phyloP scores from a whole-genome alignment of 2,113 vertebrate genomes.

The Okapia johnstoni region DNA sequence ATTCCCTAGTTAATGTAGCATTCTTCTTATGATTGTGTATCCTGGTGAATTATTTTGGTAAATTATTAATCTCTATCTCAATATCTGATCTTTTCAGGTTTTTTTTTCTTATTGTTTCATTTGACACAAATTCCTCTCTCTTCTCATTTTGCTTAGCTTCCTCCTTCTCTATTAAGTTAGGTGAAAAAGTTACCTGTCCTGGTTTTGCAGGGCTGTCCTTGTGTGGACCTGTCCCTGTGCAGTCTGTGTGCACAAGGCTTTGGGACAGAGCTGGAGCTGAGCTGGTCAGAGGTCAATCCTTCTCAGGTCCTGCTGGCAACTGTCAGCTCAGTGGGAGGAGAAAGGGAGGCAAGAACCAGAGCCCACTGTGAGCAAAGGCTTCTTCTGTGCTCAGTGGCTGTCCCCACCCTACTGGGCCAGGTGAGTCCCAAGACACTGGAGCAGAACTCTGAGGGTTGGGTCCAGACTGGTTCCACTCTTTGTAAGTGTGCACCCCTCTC shows the following conservation, averaged over 20 bases:
- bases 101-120: background rate
- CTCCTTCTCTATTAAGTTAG: background rate
- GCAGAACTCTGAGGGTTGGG: background rate
- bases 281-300: background rate
- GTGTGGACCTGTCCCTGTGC: accelerated
- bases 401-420: background rate
- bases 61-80: background rate
- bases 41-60: background rate
- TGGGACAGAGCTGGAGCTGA: background rate
- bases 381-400: background rate
- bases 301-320: background rate
- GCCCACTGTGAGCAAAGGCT: background rate
- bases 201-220: background rate
- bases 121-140: background rate
- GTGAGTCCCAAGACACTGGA: background rate
- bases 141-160: background rate
- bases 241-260: background rate
- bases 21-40: background rate
- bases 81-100: background rate
- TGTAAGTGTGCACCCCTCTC: background rate
- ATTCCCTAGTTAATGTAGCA: background rate
- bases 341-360: background rate
- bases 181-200: background rate
- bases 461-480: background rate
- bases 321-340: background rate